Evolutionary conservation across 2,113 vertebrate species (phyloP), one percentile per base, ranked within the genome.

Genomic region (Tragelaphus imberbis): DNA sequence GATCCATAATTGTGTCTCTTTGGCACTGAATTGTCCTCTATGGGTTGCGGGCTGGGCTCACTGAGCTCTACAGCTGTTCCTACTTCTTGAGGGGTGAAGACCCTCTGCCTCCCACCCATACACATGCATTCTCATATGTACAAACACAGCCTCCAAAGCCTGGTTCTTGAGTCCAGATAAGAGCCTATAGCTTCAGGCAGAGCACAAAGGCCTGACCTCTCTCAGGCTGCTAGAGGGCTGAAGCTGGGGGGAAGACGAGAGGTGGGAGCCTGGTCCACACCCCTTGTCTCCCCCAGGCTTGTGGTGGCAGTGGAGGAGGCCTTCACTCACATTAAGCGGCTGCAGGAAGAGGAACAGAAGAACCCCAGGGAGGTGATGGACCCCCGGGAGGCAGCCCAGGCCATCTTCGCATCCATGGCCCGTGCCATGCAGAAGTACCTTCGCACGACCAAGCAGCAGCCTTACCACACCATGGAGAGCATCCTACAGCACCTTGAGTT

Each of bases 351-450:
- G 25, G 99, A 99, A 81, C 99, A 99, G 98, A 99, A 99, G 89
- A 99, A 99, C 98, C 99, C 99, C 0, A 97, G 99, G 23, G 99
- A 99, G 98, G 98, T 99, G 96, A 99, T 99, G 99, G 99, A 99
- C 94, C 99, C 99, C 0, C 99, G 99, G 16, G 99, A 99, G 97
- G 99, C 99, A 0, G 99, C 99, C 2, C 99, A 99, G 98, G 99
- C 99, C 96, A 99, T 99, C 97, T 99, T 99, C 0, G 99, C 99
- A 15, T 99, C 99, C 75, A 99, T 99, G 99, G 99, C 99, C 2
- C 98, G 99, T 0, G 99, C 99, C 98, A 99, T 99, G 99, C 99
- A 99, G 99, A 99, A 99, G 75, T 99, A 99, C 98, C 99, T 99
- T 84, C 98, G 99, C 0, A 99, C 99, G 94, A 99, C 99, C 11